Base-by-base conservation (phyloP, 23 tunicate species). In the Aplidium turbinatum region DNA sequence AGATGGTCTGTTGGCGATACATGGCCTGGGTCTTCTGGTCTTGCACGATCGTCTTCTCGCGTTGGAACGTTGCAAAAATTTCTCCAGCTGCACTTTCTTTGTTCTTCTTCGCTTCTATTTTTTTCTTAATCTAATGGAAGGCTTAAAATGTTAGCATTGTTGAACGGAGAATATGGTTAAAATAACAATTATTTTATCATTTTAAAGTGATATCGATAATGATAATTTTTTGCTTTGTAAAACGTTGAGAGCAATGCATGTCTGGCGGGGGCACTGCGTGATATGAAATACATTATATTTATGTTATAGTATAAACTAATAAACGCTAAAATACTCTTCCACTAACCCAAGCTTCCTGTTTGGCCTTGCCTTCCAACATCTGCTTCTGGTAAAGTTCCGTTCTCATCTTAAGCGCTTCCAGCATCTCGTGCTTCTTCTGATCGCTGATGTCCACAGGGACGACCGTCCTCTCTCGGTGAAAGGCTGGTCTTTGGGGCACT, bases 1-100 rank as follows among this genome's bases (percentile, higher is more conserved):
- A 62, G 72, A 81, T 70, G 30, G 96, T 88, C 82, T 88, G 81
- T 68, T 88, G 96, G 58, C 96, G 39, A 28, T 66, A 47, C 70
- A 87, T 55, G 6, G 56, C 56, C 63, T 38, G 29, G 38, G 63
- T 71, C 62, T 65, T 74, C 71, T 57, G 65, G 66, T 79, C 85
- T 16, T 60, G 31, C 21, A 87, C 39, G 25, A 90, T 77, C 9
- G 97, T 90, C 72, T 78, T 77, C 72, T 90, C 89, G 20, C 97
- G 79, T 24, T 70, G 57, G 63, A 62, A 46, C 22, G 33, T 38
- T 16, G 42, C 33, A 23, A 75, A 24, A 24, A 78, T 36, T 60
- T 75, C 21, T 28, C 23, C 89, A 31, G 68, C 89, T 30, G 35
- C 62, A 7, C 1, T 38, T 20, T 33, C 78, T 47, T 78, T 70